These are phyloP conservation scores for Prunella himalayana DNA, from an alignment of 2,113 vertebrate species.

Conservation along the genomic window DNA sequence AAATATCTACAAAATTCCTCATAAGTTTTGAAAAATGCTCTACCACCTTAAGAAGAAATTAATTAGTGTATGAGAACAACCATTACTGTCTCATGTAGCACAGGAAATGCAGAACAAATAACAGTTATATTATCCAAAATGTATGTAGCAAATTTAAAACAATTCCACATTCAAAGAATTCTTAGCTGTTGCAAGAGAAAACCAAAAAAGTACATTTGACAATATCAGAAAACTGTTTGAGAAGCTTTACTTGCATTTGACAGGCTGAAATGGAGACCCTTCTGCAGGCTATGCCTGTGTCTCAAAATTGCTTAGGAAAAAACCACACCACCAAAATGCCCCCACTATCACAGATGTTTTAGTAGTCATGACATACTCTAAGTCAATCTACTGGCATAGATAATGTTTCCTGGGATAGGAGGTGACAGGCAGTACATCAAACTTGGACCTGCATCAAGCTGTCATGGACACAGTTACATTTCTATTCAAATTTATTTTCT, in stretches of 20 bases:
- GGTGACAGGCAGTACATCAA: not conserved
- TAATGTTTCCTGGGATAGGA: not conserved
- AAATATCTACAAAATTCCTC: not conserved
- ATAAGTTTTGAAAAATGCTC: not conserved
- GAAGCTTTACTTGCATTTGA: fast-evolving
- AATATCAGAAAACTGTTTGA: not conserved
- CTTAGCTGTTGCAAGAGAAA: not conserved
- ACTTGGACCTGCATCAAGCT: not conserved
- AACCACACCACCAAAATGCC: not conserved
- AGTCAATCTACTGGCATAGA: not conserved
- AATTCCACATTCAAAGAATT: not conserved
- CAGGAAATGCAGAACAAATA: not conserved
- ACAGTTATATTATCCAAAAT: not conserved
- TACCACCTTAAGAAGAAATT: not conserved
- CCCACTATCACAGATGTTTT: not conserved
- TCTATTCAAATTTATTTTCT: not conserved
- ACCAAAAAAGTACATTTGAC: not conserved
- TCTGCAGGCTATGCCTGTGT: not conserved
- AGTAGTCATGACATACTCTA: not conserved
- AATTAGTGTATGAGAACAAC: not conserved
- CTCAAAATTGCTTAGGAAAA: not conserved
- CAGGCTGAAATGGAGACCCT: not conserved
- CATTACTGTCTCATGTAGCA: not conserved
- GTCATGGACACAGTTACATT: not conserved
- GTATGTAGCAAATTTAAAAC: not conserved